Evolutionary conservation across 2,888 invertebrate genomes (phyloP).

Genomic region (Schrankia costaestrigalis): DNA sequence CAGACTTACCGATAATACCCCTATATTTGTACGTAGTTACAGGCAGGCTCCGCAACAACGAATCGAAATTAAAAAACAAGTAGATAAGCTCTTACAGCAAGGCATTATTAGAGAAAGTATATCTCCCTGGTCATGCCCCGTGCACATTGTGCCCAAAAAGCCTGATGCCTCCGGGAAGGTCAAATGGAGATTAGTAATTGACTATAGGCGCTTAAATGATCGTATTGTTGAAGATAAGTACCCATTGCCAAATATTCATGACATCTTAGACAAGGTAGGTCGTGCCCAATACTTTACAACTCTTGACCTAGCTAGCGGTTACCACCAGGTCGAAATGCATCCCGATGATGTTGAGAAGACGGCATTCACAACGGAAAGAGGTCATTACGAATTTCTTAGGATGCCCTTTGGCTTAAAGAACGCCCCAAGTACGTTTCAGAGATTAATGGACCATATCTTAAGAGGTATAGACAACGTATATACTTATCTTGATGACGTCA

Average conservation of each 20-base stretch:
- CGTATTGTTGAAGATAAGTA: constrained; percentile 12
- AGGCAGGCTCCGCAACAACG: neutral
- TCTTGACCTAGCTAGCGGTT: constrained; percentile 5
- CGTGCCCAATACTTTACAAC: neutral
- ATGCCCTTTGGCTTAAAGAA: constrained; percentile 15
- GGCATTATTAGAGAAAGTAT: neutral
- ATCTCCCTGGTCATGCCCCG: constrained; percentile 1
- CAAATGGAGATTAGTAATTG: constrained; percentile 38
- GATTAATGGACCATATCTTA: constrained; percentile 2
- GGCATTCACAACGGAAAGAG: constrained; percentile 1
- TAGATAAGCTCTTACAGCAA: no score
- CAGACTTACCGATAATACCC: constrained; percentile 2
- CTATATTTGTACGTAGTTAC: neutral
- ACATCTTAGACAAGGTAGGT: constrained; percentile 25
- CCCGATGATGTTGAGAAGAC: constrained; percentile 1
- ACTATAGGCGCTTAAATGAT: constrained; percentile 39
- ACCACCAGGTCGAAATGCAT: constrained; percentile 14
- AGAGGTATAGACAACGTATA: no score
- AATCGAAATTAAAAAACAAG: neutral
- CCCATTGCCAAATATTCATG: constrained; percentile 19
- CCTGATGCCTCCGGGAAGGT: constrained; percentile 1
- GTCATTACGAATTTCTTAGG: constrained; percentile 7
- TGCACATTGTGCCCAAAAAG: constrained; percentile 2
- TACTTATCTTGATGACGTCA: constrained; percentile 4
- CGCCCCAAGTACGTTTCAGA: constrained; percentile 3